A percentile compares a stretch with the other conserved stretches of the same genome.
phyloP scores from a whole-genome alignment of 2,888 invertebrate species.

The Diloba caeruleocephala region DNA sequence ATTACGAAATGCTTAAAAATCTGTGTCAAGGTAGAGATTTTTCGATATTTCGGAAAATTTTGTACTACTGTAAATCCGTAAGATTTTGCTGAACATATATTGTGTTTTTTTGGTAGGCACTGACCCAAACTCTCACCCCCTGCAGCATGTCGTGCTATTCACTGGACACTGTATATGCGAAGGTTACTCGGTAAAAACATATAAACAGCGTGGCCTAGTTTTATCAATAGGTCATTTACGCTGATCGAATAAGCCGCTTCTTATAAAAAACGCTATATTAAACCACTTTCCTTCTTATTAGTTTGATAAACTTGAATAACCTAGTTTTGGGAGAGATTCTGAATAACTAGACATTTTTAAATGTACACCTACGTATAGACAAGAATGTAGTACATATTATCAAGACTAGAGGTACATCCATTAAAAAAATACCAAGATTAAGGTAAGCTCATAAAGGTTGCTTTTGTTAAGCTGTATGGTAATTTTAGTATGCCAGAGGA shows the following conservation, averaged over 20 bases:
- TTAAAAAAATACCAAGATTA: conserved; percentile 12
- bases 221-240: not conserved
- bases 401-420: conserved; percentile 16
- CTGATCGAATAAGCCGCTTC: not conserved
- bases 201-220: too few relatives aligned
- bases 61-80: too few relatives aligned
- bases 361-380: not conserved
- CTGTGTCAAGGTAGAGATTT: too few relatives aligned
- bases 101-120: too few relatives aligned
- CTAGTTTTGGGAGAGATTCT: conserved; percentile 28
- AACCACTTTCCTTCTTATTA: conserved; percentile 29
- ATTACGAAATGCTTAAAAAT: too few relatives aligned
- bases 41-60: too few relatives aligned
- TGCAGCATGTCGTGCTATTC: too few relatives aligned
- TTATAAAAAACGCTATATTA: conserved; percentile 1
- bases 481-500: conserved; percentile 25
- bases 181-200: too few relatives aligned
- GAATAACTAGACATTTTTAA: conserved; percentile 30
- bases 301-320: conserved; percentile 13
- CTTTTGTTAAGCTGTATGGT: conserved; percentile 23
- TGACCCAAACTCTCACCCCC: too few relatives aligned
- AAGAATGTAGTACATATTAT: conserved; percentile 21
- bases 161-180: too few relatives aligned
- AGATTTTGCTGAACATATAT: too few relatives aligned
- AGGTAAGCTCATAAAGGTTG: conserved; percentile 13